A percentile compares a stretch with the other conserved stretches of the same genome.
These are phyloP conservation scores for Octomys mimax DNA, from an alignment of 2,797 vertebrate species.

Conservation along the genomic window DNA sequence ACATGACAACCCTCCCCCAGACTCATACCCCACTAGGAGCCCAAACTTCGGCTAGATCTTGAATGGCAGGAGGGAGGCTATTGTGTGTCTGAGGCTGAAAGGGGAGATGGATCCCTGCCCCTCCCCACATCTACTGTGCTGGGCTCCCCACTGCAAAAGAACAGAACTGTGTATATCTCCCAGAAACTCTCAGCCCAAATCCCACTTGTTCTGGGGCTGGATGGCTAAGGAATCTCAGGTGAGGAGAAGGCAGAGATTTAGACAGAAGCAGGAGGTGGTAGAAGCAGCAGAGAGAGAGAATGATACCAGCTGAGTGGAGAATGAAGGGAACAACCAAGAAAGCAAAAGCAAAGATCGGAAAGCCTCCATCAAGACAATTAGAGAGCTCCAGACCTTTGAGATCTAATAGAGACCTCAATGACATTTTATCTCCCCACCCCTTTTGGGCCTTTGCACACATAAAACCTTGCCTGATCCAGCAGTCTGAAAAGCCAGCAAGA, in stretches of 20 bases:
- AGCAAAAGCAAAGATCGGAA: constrained; percentile 80
- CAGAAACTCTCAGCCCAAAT: not conserved
- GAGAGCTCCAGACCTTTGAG: constrained; percentile 86
- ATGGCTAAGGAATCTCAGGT: not conserved
- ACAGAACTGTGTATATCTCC: rapidly evolving
- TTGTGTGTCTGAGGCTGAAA: not conserved
- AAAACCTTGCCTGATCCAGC: not conserved
- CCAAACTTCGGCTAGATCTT: not conserved
- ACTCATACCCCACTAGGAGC: not conserved
- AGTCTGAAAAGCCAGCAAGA: not conserved
- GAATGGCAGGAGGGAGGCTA: not conserved
- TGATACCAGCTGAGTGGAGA: not conserved
- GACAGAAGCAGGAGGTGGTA: not conserved
- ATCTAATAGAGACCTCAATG: constrained; percentile 77
- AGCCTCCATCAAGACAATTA: constrained; percentile 87
- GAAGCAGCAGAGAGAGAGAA: not conserved
- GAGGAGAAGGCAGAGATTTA: not conserved
- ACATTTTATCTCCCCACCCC: constrained; percentile 80
- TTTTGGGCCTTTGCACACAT: not conserved
- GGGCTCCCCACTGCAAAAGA: no score
- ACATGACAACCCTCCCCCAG: no score
- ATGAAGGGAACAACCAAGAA: constrained; percentile 67
- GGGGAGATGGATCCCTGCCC: rapidly evolving
- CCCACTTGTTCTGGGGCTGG: not conserved
- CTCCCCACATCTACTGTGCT: not conserved